Evolutionary conservation across 2,797 vertebrate genomes (phyloP).

Genomic region (Mico argentatus): DNA sequence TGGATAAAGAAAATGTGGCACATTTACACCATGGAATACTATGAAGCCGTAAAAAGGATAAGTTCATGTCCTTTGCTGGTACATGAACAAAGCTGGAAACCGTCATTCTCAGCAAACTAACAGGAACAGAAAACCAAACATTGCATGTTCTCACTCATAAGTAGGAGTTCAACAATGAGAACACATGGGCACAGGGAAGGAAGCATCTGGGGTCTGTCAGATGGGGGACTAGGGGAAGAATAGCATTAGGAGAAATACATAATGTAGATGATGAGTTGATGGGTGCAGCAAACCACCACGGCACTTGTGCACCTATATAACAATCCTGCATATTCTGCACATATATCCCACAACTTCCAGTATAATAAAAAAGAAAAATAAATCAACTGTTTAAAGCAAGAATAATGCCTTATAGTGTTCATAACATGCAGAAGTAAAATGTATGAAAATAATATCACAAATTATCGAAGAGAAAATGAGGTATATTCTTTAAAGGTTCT

Average conservation of each 20-base stretch:
- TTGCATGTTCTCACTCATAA: no score
- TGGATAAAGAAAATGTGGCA: no score
- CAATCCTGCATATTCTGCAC: no score
- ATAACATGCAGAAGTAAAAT: neutral
- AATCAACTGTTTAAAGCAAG: neutral
- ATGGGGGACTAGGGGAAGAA: neutral
- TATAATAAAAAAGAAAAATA: neutral
- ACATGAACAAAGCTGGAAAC: no score
- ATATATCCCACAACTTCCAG: neutral
- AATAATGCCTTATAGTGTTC: neutral
- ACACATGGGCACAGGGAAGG: no score
- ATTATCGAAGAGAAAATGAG: neutral
- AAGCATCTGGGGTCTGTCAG: neutral
- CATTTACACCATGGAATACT: no score
- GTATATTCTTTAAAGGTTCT: neutral
- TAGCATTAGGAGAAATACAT: neutral
- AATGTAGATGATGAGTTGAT: neutral
- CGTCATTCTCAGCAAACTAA: no score
- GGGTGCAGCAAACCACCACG: neutral
- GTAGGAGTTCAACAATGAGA: no score
- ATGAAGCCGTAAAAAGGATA: no score
- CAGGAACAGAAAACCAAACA: no score
- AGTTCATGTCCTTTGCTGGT: no score
- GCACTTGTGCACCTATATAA: no score
- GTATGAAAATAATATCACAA: neutral